Base-by-base conservation (phyloP, 2,888 invertebrate genomes). In the Cosmorhoe ocellata region DNA sequence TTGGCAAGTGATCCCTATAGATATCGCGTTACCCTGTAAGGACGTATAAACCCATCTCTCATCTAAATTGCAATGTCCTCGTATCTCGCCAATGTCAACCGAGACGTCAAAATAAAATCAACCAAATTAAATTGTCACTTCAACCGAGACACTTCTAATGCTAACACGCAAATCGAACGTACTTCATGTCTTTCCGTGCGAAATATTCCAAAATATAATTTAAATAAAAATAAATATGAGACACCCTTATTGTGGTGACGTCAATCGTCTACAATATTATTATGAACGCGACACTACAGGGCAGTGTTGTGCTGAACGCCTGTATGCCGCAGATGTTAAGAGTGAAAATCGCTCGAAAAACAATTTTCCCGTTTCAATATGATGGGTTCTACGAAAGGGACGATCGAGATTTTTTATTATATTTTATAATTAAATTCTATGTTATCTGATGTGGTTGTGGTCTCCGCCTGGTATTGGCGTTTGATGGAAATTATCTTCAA, bases 401-500 rank as follows among this genome's bases (percentile, higher is more conserved):
- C 84, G 84, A 67, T 79, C 76, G 78, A 77, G 79, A 72, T 80
- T 84, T 74, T 84, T 84, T 88, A 87, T 86, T 85, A 88, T 88
- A 84, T 87, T 87, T 62, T 86, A 86, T 88, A 90, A 90, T 90
- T 90, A 89, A 90, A 88, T 87, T 84, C 76, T 80, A 85, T 87
- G 88, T 85, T 88, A 89, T 84, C 82, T 82, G 79, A 80, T 81
- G 79, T n/a, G n/a, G n/a, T 74, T 74, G 74, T 73, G 71, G 77
- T 81, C 81, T 84, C 83, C 86, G 85, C 84, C 83, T 87, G 85
- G 76, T 81, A 83, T 82, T 89, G 88, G 86, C 87, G 84, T 79
- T 79, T 76, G 82, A 75, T 69, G 76, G 80, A 81, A 66, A 79
- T 74, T 81, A 73, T 75, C 75, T 69, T 73, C 70, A 62, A 67